phyloP scores from a whole-genome alignment of 2,888 invertebrate genomes.

The Tetragnatha montana region DNA sequence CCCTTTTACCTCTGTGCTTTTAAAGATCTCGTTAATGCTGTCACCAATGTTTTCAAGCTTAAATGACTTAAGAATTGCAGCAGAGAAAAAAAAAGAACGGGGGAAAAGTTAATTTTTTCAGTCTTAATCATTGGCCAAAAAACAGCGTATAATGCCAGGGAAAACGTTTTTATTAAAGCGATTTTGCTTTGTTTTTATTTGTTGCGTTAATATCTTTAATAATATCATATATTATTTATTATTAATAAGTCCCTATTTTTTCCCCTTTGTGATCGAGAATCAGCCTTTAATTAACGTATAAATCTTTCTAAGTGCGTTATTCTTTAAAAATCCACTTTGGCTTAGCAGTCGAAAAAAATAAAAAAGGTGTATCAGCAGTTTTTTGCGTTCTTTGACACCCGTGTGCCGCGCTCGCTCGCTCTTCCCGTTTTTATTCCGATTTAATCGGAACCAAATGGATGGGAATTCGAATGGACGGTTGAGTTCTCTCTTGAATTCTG shows the following conservation, averaged over 20 bases:
- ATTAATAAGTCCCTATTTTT: conserved; percentile 5
- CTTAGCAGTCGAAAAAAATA: neutral
- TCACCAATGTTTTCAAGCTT: conserved; percentile 55
- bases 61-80: conserved; percentile 43
- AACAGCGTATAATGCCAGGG: conserved; percentile 20
- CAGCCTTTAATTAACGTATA: conserved; percentile 26
- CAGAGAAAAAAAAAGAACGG: conserved; percentile 21
- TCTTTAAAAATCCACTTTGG: neutral
- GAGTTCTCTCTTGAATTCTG: no score
- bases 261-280: conserved; percentile 5
- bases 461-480: no score
- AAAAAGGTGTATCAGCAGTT: neutral
- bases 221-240: conserved; percentile 47
- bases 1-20: conserved; percentile 12
- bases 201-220: conserved; percentile 11
- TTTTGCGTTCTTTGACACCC: neutral
- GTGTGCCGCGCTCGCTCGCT: neutral
- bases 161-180: neutral
- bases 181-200: conserved; percentile 11
- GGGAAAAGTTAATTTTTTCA: conserved; percentile 28
- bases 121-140: conserved; percentile 29
- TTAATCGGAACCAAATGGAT: no score
- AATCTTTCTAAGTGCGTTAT: conserved; percentile 13
- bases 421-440: no score
- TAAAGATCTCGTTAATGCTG: conserved; percentile 56